Conservation (phyloP, 1,140 invertebrate species). For the Drosophila orena region DNA sequence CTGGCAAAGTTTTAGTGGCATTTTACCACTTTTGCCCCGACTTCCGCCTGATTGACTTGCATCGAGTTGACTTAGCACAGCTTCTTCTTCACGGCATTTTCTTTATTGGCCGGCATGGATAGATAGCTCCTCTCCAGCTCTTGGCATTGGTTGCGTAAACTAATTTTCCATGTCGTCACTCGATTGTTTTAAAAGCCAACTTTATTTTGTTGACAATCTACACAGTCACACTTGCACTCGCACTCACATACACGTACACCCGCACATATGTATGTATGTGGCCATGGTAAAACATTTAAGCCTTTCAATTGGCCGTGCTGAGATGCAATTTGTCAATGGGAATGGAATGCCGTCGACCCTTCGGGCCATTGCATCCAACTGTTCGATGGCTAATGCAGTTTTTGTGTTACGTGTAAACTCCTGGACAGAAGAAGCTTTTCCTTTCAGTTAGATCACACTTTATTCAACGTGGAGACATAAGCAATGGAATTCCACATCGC, state of each 20-base stretch:
- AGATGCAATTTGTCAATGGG: constrained; percentile 31
- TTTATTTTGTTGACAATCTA: constrained; percentile 53
- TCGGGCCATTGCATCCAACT: constrained; percentile 39
- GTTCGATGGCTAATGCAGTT: constrained; percentile 66
- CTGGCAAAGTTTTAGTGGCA: constrained; percentile 73
- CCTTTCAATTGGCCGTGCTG: constrained; percentile 41
- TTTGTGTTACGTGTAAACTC: constrained; percentile 46
- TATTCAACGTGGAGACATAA: background rate
- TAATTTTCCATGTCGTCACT: constrained; percentile 83
- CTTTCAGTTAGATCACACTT: background rate
- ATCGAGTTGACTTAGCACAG: constrained; percentile 79
- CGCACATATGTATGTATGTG: constrained; percentile 23
- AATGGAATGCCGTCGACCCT: constrained; percentile 14
- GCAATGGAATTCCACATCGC: no score
- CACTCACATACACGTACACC: constrained; percentile 10
- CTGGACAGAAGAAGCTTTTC: constrained; percentile 1
- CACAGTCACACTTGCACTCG: constrained; percentile 13
- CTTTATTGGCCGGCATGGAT: constrained; percentile 32
- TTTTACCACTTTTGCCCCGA: constrained; percentile 26
- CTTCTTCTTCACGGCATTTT: constrained; percentile 42
- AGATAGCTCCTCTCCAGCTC: background rate
- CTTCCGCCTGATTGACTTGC: constrained; percentile 81
- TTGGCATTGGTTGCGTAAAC: constrained; percentile 77
- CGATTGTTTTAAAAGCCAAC: constrained; percentile 82
- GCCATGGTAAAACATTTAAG: constrained; percentile 64